These are phyloP conservation scores for Bombus fervidus DNA, from an alignment of 1,140 invertebrate species.

Conservation along the genomic window DNA sequence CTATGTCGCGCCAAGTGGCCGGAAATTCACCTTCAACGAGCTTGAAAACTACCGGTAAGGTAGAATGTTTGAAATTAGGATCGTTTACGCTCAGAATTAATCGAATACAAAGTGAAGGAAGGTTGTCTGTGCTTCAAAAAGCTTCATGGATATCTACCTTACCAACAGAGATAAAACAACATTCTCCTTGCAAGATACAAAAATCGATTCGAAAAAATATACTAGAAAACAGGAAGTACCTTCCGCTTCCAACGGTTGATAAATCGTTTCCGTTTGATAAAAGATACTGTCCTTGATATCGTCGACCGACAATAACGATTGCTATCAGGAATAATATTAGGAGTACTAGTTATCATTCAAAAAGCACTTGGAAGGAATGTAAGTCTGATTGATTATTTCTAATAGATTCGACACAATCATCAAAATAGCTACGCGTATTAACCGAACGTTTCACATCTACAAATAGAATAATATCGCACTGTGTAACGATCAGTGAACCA, in stretches of 20 bases:
- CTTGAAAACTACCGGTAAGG: constrained; percentile 51
- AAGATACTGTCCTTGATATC: background rate
- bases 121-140: background rate
- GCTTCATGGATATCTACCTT: constrained; percentile 35
- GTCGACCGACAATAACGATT: background rate
- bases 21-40: background rate
- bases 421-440: background rate
- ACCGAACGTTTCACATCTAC: background rate
- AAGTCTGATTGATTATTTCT: background rate
- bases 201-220: background rate
- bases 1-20: background rate
- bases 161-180: constrained; percentile 42
- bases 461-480: background rate
- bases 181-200: background rate
- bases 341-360: rapidly evolving
- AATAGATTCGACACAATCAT: too few relatives aligned
- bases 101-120: constrained; percentile 18
- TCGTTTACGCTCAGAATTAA: background rate
- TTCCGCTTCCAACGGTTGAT: constrained; percentile 40
- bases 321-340: background rate
- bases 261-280: background rate
- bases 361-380: background rate
- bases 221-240: background rate
- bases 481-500: background rate
- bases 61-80: constrained; percentile 27